These are phyloP conservation scores for Campaea margaritaria DNA, from an alignment of 2,888 invertebrate species.

Conservation along the genomic window DNA sequence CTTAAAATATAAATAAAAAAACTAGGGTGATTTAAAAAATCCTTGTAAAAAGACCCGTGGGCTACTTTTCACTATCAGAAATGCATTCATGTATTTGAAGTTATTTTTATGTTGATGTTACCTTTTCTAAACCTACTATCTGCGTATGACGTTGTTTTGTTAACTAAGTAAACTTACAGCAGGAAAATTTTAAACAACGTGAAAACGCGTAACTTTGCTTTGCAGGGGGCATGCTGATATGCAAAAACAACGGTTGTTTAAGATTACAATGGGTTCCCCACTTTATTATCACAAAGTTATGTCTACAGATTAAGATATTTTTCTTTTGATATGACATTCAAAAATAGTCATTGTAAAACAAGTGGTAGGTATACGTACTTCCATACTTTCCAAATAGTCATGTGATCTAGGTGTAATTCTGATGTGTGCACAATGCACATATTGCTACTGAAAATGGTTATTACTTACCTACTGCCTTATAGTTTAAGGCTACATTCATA, in stretches of 20 bases:
- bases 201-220: slow-evolving; percentile 14
- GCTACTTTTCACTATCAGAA: no score
- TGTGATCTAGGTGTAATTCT: no score
- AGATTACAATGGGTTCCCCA: slow-evolving; percentile 18
- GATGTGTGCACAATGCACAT: no score
- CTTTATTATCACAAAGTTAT: slow-evolving; percentile 11
- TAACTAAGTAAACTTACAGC: slow-evolving; percentile 14
- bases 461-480: no score
- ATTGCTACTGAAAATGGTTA: no score
- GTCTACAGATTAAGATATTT: slow-evolving; percentile 8
- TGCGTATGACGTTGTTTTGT: slow-evolving; percentile 21
- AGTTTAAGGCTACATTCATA: no score
- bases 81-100: neutral
- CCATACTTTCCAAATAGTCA: no score
- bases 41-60: no score
- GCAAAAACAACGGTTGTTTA: slow-evolving; percentile 12
- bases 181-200: slow-evolving; percentile 28
- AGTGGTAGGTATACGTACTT: neutral
- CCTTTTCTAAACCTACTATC: neutral
- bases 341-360: slow-evolving; percentile 8
- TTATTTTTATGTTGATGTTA: slow-evolving; percentile 15
- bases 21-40: no score
- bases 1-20: no score
- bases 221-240: slow-evolving; percentile 28
- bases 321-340: slow-evolving; percentile 7